Conservation (phyloP, 2,888 invertebrate genomes). For the Phalangium opilio region DNA sequence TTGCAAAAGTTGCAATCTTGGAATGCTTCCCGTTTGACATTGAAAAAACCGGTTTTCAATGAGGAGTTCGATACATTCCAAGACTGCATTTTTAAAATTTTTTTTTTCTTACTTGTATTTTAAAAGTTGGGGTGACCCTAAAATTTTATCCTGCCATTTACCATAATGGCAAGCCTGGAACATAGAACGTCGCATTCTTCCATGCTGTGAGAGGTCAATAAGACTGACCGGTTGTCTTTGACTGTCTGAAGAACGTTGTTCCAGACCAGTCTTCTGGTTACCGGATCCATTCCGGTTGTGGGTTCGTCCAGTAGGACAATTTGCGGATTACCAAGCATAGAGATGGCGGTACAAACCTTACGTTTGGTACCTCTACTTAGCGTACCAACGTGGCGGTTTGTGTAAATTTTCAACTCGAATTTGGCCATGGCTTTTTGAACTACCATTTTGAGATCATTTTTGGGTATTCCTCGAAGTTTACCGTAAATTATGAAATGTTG, state of each 20-base stretch:
- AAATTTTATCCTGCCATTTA: slow-evolving; percentile 32
- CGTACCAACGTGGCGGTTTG: slow-evolving; percentile 25
- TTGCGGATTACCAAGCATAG: slow-evolving; percentile 32
- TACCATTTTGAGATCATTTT: slow-evolving; percentile 22
- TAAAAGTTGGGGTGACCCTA: slow-evolving; percentile 33
- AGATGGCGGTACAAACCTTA: slow-evolving; percentile 33
- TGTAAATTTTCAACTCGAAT: slow-evolving; percentile 26
- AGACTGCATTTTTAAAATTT: too few species aligned
- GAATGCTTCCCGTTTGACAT: neutral
- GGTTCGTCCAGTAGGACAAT: slow-evolving; percentile 35
- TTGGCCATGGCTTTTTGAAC: slow-evolving; percentile 24
- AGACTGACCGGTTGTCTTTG: slow-evolving; percentile 30
- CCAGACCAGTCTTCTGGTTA: slow-evolving; percentile 32
- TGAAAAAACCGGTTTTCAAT: too few species aligned
- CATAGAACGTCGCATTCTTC: slow-evolving; percentile 35
- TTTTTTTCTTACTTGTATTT: slow-evolving; percentile 30
- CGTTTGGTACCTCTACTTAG: slow-evolving; percentile 35
- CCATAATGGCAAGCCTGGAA: slow-evolving; percentile 33
- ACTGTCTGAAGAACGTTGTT: slow-evolving; percentile 28
- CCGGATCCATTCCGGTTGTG: slow-evolving; percentile 36
- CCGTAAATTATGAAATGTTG: slow-evolving; percentile 31
- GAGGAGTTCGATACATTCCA: too few species aligned
- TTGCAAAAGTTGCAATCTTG: neutral
- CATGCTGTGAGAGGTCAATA: slow-evolving; percentile 36
- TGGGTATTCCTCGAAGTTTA: slow-evolving; percentile 29